Conservation (phyloP, 2,888 invertebrate genomes). For the Notocelia uddmanniana region DNA sequence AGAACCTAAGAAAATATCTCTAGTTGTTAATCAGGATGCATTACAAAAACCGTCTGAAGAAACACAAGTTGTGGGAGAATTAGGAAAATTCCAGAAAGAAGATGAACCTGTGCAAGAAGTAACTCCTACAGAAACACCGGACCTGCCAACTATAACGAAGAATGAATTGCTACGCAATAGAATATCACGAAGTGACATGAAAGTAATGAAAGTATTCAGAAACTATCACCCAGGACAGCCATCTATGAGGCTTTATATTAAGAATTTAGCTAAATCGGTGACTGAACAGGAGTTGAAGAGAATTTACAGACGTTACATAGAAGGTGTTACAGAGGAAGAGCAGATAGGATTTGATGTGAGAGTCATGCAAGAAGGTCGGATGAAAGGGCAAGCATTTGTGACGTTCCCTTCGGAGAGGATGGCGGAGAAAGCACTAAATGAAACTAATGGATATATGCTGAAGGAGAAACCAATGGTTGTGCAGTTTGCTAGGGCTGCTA, state of each 20-base stretch:
- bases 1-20: conserved; percentile 77
- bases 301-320: conserved; percentile 90
- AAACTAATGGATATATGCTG: conserved; percentile 95
- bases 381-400: conserved; percentile 98
- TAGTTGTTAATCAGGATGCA: conserved; percentile 74
- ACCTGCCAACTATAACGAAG: conserved; percentile 83
- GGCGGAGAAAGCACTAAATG: conserved; percentile 91
- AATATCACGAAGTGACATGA: conserved; percentile 90
- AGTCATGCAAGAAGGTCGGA: conserved; percentile 96
- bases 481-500: conserved; percentile 88
- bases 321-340: conserved; percentile 71
- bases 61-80: conserved; percentile 73
- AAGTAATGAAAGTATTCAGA: conserved; percentile 91
- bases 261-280: conserved; percentile 94
- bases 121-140: conserved; percentile 57
- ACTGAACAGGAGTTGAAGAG: conserved; percentile 90
- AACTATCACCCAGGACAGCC: conserved; percentile 94
- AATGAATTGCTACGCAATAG: conserved; percentile 89
- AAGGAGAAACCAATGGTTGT: conserved; percentile 97
- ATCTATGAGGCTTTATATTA: conserved; percentile 95
- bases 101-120: conserved; percentile 57
- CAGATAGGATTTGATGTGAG: conserved; percentile 88
- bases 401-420: conserved; percentile 90
- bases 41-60: conserved; percentile 66
- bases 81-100: conserved; percentile 77